Evolutionary conservation across 2,797 vertebrate species (phyloP).

Genomic region (Falco cherrug): DNA sequence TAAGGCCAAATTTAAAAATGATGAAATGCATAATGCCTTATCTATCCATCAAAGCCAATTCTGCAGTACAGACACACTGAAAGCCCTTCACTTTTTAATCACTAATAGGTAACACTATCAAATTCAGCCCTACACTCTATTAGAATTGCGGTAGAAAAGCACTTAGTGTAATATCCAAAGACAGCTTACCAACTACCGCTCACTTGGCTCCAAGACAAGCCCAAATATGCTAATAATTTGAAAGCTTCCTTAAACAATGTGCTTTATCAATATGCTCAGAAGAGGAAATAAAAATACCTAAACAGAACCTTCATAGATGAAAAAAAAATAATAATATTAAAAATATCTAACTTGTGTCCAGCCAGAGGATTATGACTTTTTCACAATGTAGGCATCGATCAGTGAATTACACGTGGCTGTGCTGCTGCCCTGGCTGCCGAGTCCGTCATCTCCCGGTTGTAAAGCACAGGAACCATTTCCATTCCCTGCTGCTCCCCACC

Average conservation of each 20-base stretch:
- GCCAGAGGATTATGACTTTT: background rate
- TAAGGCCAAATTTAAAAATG: background rate
- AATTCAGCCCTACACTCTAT: constrained; percentile 21
- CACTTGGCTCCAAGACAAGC: background rate
- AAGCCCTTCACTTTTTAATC: constrained; percentile 24
- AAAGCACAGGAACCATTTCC: background rate
- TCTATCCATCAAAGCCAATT: constrained; percentile 26
- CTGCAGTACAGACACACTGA: background rate
- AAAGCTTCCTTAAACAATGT: constrained; percentile 3
- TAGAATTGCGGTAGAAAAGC: constrained; percentile 16
- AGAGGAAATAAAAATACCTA: background rate
- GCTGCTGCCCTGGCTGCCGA: background rate
- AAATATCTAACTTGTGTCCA: background rate
- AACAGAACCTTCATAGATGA: background rate
- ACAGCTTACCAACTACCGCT: background rate
- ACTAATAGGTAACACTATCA: constrained; percentile 17
- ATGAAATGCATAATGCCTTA: background rate
- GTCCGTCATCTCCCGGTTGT: background rate
- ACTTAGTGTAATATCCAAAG: constrained; percentile 22
- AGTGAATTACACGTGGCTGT: background rate
- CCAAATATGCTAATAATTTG: background rate
- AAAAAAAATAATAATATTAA: background rate
- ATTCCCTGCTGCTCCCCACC: background rate
- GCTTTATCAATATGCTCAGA: background rate
- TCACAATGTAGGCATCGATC: background rate